Conservation (phyloP, 2,113 vertebrate genomes). For the Vimba vimba region DNA sequence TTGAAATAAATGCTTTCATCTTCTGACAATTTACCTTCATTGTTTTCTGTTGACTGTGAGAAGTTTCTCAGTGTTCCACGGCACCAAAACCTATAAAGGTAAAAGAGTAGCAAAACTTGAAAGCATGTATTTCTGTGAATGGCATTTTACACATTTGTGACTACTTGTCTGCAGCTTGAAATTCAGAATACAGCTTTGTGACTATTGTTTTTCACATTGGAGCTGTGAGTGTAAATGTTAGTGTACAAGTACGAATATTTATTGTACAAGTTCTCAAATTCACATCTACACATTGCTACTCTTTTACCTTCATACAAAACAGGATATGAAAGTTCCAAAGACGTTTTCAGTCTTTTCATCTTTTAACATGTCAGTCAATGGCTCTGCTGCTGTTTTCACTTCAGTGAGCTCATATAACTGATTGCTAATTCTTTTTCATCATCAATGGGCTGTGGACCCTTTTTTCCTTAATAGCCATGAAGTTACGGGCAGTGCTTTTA, state of each 20-base stretch:
- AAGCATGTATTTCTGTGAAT: no score
- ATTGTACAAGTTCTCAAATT: no score
- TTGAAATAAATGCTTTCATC: background rate
- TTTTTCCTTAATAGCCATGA: conserved; percentile 48
- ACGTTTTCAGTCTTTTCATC: background rate
- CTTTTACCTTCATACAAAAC: background rate
- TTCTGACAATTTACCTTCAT: background rate
- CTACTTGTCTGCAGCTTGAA: no score
- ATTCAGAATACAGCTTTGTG: no score
- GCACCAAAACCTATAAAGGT: background rate
- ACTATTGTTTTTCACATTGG: no score
- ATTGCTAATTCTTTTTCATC: conserved; percentile 48
- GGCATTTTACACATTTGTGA: no score
- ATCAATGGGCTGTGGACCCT: conserved; percentile 47
- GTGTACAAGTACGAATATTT: no score
- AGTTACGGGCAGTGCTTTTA: conserved; percentile 37
- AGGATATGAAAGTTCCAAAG: background rate
- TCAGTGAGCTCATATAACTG: conserved; percentile 51
- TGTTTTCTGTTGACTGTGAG: background rate
- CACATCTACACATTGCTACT: no score
- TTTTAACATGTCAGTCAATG: conserved; percentile 48
- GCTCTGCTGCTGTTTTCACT: conserved; percentile 30
- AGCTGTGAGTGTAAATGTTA: no score
- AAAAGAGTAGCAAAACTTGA: no score
- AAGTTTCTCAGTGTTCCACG: background rate